Evolutionary conservation across 2,888 invertebrate species (phyloP).

Genomic region (Criorhina ranunculi): DNA sequence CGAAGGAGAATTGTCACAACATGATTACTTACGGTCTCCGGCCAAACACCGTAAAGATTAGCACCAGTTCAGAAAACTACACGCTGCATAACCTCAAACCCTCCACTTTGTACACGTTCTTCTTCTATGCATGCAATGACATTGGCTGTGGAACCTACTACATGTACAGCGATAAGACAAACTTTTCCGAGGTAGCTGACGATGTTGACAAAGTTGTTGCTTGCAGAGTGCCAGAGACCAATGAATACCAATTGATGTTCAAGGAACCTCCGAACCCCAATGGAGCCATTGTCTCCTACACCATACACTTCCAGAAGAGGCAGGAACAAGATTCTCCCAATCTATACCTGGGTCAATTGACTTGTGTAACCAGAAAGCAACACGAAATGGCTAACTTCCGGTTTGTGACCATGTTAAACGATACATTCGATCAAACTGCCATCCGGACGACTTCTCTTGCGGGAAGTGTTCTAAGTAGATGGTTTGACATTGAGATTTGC

Average conservation of each 20-base stretch:
- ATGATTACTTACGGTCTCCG: background rate
- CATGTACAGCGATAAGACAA: conserved; percentile 85
- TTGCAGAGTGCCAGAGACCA: conserved; percentile 77
- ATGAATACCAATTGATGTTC: conserved; percentile 79
- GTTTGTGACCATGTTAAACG: conserved; percentile 73
- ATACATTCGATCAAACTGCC: conserved; percentile 78
- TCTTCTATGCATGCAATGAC: conserved; percentile 87
- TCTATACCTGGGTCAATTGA: conserved; percentile 60
- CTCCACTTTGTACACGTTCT: conserved; percentile 87
- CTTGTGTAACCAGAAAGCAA: conserved; percentile 79
- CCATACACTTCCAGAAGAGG: conserved; percentile 79
- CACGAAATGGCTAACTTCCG: conserved; percentile 78
- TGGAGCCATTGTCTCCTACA: conserved; percentile 79
- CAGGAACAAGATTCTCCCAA: conserved; percentile 43
- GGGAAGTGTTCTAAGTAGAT: conserved; percentile 78
- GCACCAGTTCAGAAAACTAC: background rate
- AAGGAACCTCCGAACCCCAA: conserved; percentile 80
- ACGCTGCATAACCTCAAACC: conserved; percentile 33
- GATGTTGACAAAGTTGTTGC: conserved; percentile 77
- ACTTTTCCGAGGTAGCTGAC: conserved; percentile 77
- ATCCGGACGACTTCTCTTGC: conserved; percentile 80
- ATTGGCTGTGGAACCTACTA: conserved; percentile 85
- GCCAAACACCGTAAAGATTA: conserved; percentile 1
- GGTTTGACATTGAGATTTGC: conserved; percentile 75
- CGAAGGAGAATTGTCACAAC: too few relatives aligned